phyloP scores from a whole-genome alignment of 1,140 invertebrate genomes.

The Ips typographus region DNA sequence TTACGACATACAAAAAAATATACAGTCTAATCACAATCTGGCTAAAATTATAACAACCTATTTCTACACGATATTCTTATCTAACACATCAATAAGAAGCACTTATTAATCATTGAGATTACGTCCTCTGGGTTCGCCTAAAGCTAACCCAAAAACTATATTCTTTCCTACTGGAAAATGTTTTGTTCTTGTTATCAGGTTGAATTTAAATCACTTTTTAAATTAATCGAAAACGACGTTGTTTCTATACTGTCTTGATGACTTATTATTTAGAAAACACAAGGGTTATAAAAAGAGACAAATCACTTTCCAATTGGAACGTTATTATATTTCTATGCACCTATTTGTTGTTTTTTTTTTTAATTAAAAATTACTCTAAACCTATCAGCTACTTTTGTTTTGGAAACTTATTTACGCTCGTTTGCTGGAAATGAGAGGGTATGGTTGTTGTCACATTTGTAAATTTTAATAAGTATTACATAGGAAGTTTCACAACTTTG shows the following conservation, averaged over 20 bases:
- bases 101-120: conserved; percentile 54
- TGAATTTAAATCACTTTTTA: too few relatives aligned
- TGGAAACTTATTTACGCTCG: conserved; percentile 31
- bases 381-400: conserved; percentile 30
- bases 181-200: too few relatives aligned
- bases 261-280: too few relatives aligned
- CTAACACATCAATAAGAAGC: conserved; percentile 56
- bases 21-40: conserved; percentile 53
- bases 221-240: too few relatives aligned
- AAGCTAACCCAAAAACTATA: conserved; percentile 12
- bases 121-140: conserved; percentile 39
- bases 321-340: conserved; percentile 13
- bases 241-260: too few relatives aligned
- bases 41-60: conserved; percentile 52
- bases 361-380: conserved; percentile 36
- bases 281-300: too few relatives aligned
- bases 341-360: conserved; percentile 33
- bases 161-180: too few relatives aligned
- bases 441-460: conserved; percentile 12
- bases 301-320: too few relatives aligned
- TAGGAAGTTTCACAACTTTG: too few relatives aligned
- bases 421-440: not conserved
- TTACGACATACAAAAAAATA: conserved; percentile 29
- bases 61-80: conserved; percentile 50
- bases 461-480: not conserved